Base-by-base conservation (phyloP, 2,797 vertebrate genomes). In the Aulostomus chinensis region DNA sequence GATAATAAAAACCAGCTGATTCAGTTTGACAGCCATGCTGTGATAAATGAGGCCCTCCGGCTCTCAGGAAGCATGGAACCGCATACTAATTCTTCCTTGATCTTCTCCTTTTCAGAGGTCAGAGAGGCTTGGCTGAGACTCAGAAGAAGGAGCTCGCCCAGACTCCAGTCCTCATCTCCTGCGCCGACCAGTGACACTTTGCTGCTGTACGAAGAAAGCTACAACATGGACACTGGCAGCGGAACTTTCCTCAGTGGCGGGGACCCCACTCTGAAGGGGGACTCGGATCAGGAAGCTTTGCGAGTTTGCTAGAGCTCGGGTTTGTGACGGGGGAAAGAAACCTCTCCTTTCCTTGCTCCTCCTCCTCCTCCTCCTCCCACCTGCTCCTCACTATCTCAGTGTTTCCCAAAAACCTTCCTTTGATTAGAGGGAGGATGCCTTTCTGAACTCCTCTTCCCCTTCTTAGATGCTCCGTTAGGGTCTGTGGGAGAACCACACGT, bases 111-210 rank as follows among this genome's bases (percentile, higher is more conserved):
- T 92, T 55, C 91, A 98, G 97, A 92, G 94, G 91, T 86, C 95
- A 96, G 91, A 94, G 89, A 66, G 85, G 91, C 47, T 83, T 95
- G 68, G 80, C 90, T 28, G 96, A 98, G 29, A 92, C 92, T 90
- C 94, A 96, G 93, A 93, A 94, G 87, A 97, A 96, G 73, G 96
- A 99, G 84, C 94, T 97, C 62, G 81, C 91, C 78, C 94, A 95
- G 92, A 92, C 94, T 85, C 93, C 94, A 52, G 94, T 99, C 76
- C 95, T 98, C 84, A 98, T 99, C 90, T 98, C 96, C 87, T 99
- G 97, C n/a, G 95, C 96, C 73, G 97, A 99, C 88, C 96, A 98
- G 93, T 99, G 94, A 99, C 82, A 76, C 83, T 62, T 58, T 59
- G 57, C 59, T 67, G 67, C 68, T 71, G 49, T 33, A 12, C 8